These are phyloP conservation scores for Diceros bicornis DNA, from an alignment of 2,797 vertebrate genomes.

Conservation along the genomic window DNA sequence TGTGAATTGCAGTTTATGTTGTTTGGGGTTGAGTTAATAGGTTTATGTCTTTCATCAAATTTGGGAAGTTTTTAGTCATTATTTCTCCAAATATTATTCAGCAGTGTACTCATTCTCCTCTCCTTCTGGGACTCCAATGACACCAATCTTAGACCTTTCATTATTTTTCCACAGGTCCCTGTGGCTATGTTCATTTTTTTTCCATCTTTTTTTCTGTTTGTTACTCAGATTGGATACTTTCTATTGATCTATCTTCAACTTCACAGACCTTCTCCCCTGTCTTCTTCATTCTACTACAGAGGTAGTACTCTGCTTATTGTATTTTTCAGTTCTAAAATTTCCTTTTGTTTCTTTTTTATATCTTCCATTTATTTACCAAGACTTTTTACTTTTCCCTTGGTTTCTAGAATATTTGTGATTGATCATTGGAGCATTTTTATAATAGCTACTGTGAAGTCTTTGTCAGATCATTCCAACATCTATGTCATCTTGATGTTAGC, in stretches of 20 bases:
- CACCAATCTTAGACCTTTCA: not conserved
- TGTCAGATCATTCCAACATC: not conserved
- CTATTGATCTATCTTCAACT: not conserved
- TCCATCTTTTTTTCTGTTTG: not conserved
- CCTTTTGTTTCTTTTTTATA: not conserved
- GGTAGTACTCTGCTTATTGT: slow-evolving; percentile 10
- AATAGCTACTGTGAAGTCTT: not conserved
- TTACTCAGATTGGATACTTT: not conserved
- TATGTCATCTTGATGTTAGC: not conserved
- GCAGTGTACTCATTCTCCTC: not conserved
- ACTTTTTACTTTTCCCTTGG: not conserved
- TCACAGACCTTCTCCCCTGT: not conserved
- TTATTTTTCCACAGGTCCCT: not conserved
- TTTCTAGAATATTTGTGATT: slow-evolving; percentile 23
- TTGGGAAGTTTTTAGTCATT: not conserved
- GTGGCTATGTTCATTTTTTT: not conserved
- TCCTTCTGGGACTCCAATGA: not conserved
- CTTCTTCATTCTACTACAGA: not conserved
- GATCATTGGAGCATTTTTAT: not conserved
- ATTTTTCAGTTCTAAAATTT: slow-evolving; percentile 32
- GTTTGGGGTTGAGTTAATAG: not conserved
- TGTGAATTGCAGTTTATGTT: not conserved
- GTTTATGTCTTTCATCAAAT: not conserved
- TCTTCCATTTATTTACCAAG: slow-evolving; percentile 35
- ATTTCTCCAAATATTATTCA: not conserved